Conservation (phyloP, 2,888 invertebrate species). For the Ectemnius lituratus region DNA sequence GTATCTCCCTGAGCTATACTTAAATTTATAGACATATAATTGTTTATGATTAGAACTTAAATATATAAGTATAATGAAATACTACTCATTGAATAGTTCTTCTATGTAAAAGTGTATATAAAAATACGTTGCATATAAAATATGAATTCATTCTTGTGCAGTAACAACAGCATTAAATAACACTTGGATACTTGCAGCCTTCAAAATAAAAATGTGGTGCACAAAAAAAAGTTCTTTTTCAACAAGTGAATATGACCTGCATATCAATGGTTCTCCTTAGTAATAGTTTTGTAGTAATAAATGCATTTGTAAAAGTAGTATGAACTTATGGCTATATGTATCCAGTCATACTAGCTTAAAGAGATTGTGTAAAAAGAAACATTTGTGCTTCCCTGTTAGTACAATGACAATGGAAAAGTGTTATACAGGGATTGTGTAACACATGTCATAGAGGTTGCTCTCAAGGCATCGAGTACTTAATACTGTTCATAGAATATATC, state of each 20-base stretch:
- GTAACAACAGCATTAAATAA: conserved; percentile 11
- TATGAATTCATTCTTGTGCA: conserved; percentile 8
- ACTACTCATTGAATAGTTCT: conserved; percentile 3
- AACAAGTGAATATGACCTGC: conserved; percentile 9
- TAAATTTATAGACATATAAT: too few relatives aligned
- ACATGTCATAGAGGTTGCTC: too few relatives aligned
- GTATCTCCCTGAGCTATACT: too few relatives aligned
- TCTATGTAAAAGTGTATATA: conserved; percentile 18
- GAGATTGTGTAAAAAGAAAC: too few relatives aligned
- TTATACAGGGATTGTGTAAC: too few relatives aligned
- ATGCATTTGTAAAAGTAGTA: background rate
- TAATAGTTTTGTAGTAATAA: background rate
- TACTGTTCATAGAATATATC: too few relatives aligned
- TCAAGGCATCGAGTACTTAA: too few relatives aligned
- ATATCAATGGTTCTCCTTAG: background rate
- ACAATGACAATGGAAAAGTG: too few relatives aligned
- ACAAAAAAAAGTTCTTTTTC: conserved; percentile 15
- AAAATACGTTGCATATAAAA: conserved; percentile 5
- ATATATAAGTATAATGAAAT: conserved; percentile 11
- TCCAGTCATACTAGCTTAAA: too few relatives aligned
- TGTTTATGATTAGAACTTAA: background rate
- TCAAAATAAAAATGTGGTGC: conserved; percentile 4
- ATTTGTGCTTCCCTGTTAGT: too few relatives aligned
- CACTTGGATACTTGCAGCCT: background rate
- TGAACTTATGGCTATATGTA: background rate